Conservation (phyloP, 2,797 vertebrate species). For the Pempheris klunzingeri region DNA sequence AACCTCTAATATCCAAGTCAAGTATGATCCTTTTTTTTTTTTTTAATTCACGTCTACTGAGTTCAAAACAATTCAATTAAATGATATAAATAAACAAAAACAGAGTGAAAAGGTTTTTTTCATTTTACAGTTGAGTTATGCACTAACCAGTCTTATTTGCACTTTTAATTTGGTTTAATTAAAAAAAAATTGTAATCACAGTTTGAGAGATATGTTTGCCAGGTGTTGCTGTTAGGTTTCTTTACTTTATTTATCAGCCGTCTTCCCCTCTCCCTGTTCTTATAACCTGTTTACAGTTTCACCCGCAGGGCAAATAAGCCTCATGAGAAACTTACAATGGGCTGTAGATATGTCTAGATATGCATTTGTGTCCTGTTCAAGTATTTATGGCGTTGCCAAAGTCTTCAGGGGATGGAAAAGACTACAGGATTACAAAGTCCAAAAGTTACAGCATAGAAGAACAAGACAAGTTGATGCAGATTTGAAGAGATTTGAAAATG, state of each 20-base stretch:
- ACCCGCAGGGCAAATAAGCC: background rate
- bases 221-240: background rate
- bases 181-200: background rate
- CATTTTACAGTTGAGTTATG: background rate
- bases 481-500: background rate
- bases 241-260: conserved; percentile 49
- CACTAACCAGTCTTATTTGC: conserved; percentile 12
- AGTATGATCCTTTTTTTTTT: no score
- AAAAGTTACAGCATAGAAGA: background rate
- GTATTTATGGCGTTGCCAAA: conserved; percentile 34
- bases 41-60: background rate
- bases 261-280: conserved; percentile 1
- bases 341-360: conserved; percentile 23
- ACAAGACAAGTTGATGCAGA: background rate
- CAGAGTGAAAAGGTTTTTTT: conserved; percentile 45
- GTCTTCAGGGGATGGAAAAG: conserved; percentile 7
- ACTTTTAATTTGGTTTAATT: background rate
- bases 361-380: conserved; percentile 19
- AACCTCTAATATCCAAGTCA: background rate
- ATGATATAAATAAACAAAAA: background rate
- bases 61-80: background rate
- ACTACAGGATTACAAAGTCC: background rate
- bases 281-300: conserved; percentile 14
- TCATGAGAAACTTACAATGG: conserved; percentile 18
- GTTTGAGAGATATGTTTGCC: conserved; percentile 1